Base-by-base conservation (phyloP, 2,888 invertebrate genomes). In the Calameuta idolon region DNA sequence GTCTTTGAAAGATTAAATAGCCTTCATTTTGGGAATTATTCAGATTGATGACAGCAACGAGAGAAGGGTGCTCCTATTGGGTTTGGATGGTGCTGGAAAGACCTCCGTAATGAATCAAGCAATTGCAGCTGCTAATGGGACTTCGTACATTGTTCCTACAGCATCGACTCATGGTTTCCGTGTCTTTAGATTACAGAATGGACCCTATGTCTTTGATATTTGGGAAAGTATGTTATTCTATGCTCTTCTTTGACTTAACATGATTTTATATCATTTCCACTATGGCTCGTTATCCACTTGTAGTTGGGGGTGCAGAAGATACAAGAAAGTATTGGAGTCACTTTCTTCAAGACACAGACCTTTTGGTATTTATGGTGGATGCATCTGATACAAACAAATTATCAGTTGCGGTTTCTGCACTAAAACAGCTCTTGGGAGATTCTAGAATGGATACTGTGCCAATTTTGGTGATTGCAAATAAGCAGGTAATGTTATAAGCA, bases 361-460 rank as follows among this genome's bases (percentile, higher is more conserved):
- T 92, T n/a, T 81, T 92, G 74, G 86, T 92, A 75, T 92, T 91
- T 83, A 90, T 92, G 81, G 91, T 92, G 76, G 92, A 92, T 84
- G 88, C 92, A 12, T 87, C 91, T 3, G 89, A 92, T 81, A 79
- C 86, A 12, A 85, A 88, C 77, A 90, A 88, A 81, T 81, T 92
- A 77, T 84, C 91, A 12, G 73, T 85, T 31, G 91, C 91, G 33
- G 89, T 89, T 33, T 87, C 87, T 74, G 88, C 89, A 74, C 83
- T 92, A 3, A 92, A 92, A 82, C 87, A 89, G 79, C 85, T 92
- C 74, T 83, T 91, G 75, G 91, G 91, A 9, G 92, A 92, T 83
- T 87, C 87, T 34, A 88, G 92, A 82, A 87, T 92, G 81, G 87
- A 90, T 37, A 85, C 87, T 74, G 90, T 91, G 73, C 91, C 92